Base-by-base conservation (phyloP, 2,797 vertebrate genomes). In the Aotus griseimembra region DNA sequence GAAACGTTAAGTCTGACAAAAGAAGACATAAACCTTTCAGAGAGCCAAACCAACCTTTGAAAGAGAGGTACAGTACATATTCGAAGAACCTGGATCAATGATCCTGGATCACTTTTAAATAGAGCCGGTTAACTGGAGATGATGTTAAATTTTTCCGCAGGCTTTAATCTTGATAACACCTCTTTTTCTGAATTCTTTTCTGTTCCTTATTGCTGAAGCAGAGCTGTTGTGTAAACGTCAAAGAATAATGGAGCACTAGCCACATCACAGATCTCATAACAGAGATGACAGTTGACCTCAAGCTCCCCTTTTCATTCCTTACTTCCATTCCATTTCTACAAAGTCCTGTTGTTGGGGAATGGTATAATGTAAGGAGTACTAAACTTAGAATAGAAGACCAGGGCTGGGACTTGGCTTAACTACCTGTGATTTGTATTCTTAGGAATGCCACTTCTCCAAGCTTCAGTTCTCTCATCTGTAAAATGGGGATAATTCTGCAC, bases 1-100 rank as follows among this genome's bases (percentile, higher is more conserved):
- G 46, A 52, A 97, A 88, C n/a, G 83, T 52, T 64, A 91, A 81
- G 30, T 92, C 55, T 73, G 20, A 93, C 41, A 96, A 83, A 28
- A 67, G 39, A 36, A 96, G 36, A 82, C 41, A 52, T 2, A 50
- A 75, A 81, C 4, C 17, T 84, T 58, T 73, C 76, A 92, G 67
- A 89, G 55, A 90, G 26, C 8, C n/a, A 89, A 50, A 52, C 5
- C 64, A 48, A 41, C 17, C 58, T 79, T 58, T 30, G 48, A 92
- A 80, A 70, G 50, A 50, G 77, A 96, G 44, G 33, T 39, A 75
- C 1, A 46, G 61, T 61, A 28, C n/a, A 39, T 61, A 72, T 67
- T 57, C 41, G 44, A 88, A 86, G 58, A 91, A 57, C n/a, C 30
- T 77, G 76, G 36, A 44, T 84, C 61, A 73, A 57, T n/a, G 48